Conservation (phyloP, 1,140 invertebrate species). For the Myzus persicae region DNA sequence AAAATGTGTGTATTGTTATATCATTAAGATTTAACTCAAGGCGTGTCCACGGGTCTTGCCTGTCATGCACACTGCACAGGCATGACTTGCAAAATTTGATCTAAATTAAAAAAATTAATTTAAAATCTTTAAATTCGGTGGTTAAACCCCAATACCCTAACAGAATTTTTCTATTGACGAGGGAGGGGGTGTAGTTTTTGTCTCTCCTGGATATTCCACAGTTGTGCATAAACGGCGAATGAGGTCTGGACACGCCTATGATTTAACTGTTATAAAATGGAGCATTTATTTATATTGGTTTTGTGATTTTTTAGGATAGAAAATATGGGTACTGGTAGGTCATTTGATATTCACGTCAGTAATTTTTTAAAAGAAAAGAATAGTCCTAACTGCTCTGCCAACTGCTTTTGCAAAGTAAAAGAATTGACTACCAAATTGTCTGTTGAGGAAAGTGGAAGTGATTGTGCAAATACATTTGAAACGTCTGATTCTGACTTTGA, state of each 20-base stretch:
- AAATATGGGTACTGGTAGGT: background rate
- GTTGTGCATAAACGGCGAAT: too few species aligned
- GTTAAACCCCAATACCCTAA: too few species aligned
- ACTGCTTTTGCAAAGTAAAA: constrained; percentile 51
- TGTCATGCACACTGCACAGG: too few species aligned
- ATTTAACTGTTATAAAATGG: background rate
- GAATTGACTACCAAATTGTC: background rate
- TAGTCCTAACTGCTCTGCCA: constrained; percentile 50
- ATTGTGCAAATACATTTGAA: constrained; percentile 26
- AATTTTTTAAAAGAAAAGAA: constrained; percentile 53
- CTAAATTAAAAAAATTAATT: too few species aligned
- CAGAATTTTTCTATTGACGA: too few species aligned
- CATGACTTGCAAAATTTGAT: too few species aligned
- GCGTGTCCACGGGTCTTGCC: too few species aligned
- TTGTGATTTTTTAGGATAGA: constrained; percentile 1
- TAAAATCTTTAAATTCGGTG: too few species aligned
- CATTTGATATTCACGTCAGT: constrained; percentile 48
- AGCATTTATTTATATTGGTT: background rate
- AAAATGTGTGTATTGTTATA: constrained; percentile 32
- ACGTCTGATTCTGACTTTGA: constrained; percentile 47
- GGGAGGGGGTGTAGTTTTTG: too few species aligned
- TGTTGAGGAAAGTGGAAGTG: background rate
- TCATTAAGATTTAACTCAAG: background rate
- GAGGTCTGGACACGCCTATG: too few species aligned
- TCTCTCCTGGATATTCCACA: too few species aligned